Evolutionary conservation across 2,113 vertebrate genomes (phyloP).

Genomic region (Alligator mississippiensis): DNA sequence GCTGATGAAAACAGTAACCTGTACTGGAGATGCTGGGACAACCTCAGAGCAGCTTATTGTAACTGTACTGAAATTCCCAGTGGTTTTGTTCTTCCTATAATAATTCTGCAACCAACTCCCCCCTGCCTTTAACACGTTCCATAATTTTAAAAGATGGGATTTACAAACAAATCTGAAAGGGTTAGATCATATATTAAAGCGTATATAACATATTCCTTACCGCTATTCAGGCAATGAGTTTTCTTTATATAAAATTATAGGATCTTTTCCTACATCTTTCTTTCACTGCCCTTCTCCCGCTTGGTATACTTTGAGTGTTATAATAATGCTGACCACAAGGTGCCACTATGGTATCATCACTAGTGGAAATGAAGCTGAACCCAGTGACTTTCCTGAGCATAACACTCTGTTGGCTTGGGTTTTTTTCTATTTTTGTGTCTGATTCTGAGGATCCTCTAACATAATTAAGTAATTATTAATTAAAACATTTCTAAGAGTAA

Average conservation of each 20-base stretch:
- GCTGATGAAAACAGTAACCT: not conserved
- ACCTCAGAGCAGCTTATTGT: not conserved
- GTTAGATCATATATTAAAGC: not conserved
- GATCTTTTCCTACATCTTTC: not conserved
- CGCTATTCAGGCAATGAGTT: not conserved
- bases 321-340: slow-evolving; percentile 57
- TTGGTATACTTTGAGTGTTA: not conserved
- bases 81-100: not conserved
- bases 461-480: not conserved
- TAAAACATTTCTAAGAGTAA: not conserved
- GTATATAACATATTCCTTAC: too few species aligned
- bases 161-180: not conserved
- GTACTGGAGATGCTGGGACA: not conserved
- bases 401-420: not conserved
- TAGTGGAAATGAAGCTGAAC: not conserved
- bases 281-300: not conserved
- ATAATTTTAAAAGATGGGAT: not conserved
- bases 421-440: not conserved
- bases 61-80: not conserved
- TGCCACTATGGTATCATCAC: slow-evolving; percentile 64
- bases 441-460: not conserved
- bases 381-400: not conserved
- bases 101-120: not conserved
- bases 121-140: not conserved
- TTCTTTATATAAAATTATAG: not conserved